A percentile compares a stretch with the other conserved stretches of the same genome.
These are phyloP conservation scores for Coranthus polyacanthus DNA, from an alignment of 2,797 vertebrate species.

Conservation along the genomic window DNA sequence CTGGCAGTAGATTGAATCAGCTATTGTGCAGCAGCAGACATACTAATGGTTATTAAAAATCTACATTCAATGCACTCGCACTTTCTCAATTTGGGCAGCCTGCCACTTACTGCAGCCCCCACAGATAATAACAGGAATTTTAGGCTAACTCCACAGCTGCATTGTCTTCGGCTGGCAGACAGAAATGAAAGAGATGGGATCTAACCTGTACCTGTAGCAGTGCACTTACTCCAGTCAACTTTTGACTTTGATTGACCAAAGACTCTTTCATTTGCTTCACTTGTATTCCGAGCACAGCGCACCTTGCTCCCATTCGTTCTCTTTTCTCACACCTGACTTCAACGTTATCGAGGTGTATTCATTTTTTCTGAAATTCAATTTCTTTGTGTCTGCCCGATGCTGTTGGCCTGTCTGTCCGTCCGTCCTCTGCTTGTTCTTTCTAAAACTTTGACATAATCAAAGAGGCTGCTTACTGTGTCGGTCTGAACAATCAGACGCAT, in stretches of 20 bases:
- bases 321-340: conserved; percentile 35
- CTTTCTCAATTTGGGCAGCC: conserved; percentile 48
- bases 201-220: conserved; percentile 34
- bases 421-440: conserved; percentile 8
- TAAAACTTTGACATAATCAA: conserved; percentile 34
- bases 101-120: conserved; percentile 42
- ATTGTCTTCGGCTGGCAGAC: conserved; percentile 50
- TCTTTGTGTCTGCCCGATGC: conserved; percentile 31
- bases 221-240: conserved; percentile 47
- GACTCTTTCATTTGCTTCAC: conserved; percentile 50
- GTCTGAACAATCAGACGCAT: neutral
- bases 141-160: conserved; percentile 29
- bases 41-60: conserved; percentile 65
- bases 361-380: conserved; percentile 53
- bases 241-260: conserved; percentile 60
- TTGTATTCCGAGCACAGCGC: conserved; percentile 47
- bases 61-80: conserved; percentile 55
- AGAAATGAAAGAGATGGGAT: conserved; percentile 54
- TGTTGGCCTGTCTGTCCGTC: conserved; percentile 24
- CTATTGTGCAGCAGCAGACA: conserved; percentile 36
- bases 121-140: conserved; percentile 61
- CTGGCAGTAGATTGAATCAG: conserved; percentile 47
- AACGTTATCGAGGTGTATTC: conserved; percentile 37
- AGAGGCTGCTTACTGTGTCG: conserved; percentile 15
- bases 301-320: conserved; percentile 13